Conservation (phyloP, 1,140 invertebrate species). For the Habropoda laboriosa region DNA sequence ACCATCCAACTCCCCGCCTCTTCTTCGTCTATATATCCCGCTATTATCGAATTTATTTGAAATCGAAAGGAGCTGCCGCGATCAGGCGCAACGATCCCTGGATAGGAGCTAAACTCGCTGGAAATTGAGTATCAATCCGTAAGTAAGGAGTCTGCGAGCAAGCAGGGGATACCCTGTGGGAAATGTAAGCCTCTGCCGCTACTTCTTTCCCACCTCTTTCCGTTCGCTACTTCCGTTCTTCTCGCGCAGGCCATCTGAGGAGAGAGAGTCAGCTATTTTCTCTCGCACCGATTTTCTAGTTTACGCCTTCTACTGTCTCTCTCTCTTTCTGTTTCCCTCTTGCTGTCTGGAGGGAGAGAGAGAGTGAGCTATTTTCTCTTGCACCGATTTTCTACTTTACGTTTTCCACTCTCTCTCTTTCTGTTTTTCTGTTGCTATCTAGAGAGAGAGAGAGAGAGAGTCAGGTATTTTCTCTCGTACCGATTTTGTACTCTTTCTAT, state of each 20-base stretch:
- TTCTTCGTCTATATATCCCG: conserved; percentile 43
- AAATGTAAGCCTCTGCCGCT: conserved; percentile 67
- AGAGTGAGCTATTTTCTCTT: too few species aligned
- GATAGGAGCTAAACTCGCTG: conserved; percentile 73
- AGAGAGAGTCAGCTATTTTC: conserved; percentile 14
- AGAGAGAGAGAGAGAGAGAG: too few species aligned
- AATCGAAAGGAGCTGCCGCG: conserved; percentile 66
- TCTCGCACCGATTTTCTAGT: conserved; percentile 33
- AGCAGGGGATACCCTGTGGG: conserved; percentile 69
- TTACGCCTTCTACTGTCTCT: too few species aligned
- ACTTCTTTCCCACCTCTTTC: conserved; percentile 52
- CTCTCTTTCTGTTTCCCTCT: too few species aligned
- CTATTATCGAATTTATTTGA: conserved; percentile 74
- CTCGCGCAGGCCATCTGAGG: neutral
- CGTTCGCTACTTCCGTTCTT: conserved; percentile 15
- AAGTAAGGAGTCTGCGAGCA: conserved; percentile 70
- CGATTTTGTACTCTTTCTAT: too few species aligned
- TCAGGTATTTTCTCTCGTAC: too few species aligned
- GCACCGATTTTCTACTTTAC: too few species aligned
- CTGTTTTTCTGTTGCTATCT: too few species aligned
- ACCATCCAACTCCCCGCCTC: neutral
- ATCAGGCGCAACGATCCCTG: conserved; percentile 70
- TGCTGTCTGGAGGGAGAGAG: too few species aligned
- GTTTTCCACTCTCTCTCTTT: too few species aligned
- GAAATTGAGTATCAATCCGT: conserved; percentile 78